Base-by-base conservation (phyloP, 2,888 invertebrate genomes). In the Microchrysa polita region DNA sequence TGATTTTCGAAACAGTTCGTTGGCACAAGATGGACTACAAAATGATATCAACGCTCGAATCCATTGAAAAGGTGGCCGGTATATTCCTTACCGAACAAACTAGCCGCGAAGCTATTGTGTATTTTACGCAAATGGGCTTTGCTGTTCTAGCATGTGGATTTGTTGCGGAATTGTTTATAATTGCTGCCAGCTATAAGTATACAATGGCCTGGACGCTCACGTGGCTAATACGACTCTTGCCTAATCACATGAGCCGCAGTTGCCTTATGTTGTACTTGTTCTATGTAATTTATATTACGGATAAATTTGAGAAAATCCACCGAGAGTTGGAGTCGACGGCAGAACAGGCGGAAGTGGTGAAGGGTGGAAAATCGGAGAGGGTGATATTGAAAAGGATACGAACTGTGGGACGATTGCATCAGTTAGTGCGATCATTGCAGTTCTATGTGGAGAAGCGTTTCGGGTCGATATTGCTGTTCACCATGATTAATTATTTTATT, bases 401-500 rank as follows among this genome's bases (percentile, higher is more conserved):
- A 7, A 1, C n/a, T 14, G 48, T 55, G 40, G 40, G 16, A 42
- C 12, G 23, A 5, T 42, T n/a, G 5, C 59, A 73, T 65, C 73
- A 73, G 16, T 42, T 65, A 27, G 55, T 57, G 65, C 44, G 55
- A n/a, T 53, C 53, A 18, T 42, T 65, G 22, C 16, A 27, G 12
- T 48, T 42, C 5, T 34, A 12, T 23, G n/a, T 67, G 9, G 67
- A 73, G 9, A 44, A 67, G 14, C 53, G 73, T 20, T 73, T 73
- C n/a, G 65, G 55, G 7, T 57, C 34, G 10, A 65, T 52, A 1
- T 9, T 73, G 10, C 23, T 73, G 40, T 5, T 67, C 2, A 53
- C 73, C 9, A 34, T 73, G 40, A 23, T 40, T 1, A 73, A 73
- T 57, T 73, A 65, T 65, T 73, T 73, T 27, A 34, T 73, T n/a